Percentiles rank a stretch among this genome's conserved stretches.
phyloP scores from a whole-genome alignment of 2,797 vertebrate species.

The Cynodonichthys magdalenae region DNA sequence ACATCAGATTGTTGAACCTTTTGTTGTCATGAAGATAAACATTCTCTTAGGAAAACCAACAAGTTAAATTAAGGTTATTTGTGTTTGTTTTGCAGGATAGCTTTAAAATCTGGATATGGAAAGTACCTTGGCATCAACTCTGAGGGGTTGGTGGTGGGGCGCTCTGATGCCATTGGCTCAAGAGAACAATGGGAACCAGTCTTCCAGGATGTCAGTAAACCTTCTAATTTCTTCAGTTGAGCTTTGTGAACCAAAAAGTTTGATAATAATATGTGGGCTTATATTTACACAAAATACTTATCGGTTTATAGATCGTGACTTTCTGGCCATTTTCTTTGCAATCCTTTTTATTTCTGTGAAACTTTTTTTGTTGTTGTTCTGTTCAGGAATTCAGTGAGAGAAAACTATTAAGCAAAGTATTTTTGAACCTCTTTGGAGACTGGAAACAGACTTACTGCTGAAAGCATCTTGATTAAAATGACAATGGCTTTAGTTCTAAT shows the following conservation, averaged over 20 bases:
- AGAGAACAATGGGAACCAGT: slow-evolving; percentile 97
- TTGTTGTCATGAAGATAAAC: background rate
- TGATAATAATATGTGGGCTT: background rate
- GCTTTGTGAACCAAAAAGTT: background rate
- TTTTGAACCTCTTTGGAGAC: background rate
- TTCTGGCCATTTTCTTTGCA: background rate
- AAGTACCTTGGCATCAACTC: slow-evolving; percentile 96
- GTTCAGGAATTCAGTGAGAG: too few species aligned
- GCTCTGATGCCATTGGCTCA: slow-evolving; percentile 96
- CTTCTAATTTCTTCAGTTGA: background rate
- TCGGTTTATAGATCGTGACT: background rate
- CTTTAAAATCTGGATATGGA: slow-evolving; percentile 96
- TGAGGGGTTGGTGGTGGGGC: slow-evolving; percentile 92
- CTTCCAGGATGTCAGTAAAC: slow-evolving; percentile 90
- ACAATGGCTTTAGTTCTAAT: slow-evolving; percentile 11
- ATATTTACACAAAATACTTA: background rate
- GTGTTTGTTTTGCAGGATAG: slow-evolving; percentile 80
- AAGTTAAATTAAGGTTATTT: background rate
- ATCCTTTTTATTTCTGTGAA: background rate
- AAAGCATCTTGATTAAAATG: slow-evolving; percentile 15
- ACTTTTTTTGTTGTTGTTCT: too few species aligned
- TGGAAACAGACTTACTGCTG: slow-evolving; percentile 7
- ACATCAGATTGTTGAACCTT: slow-evolving; percentile 12
- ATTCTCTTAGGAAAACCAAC: background rate
- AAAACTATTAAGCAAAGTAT: background rate